Evolutionary conservation across 1,140 invertebrate genomes (phyloP).

Genomic region (Polypedilum vanderplanki): DNA sequence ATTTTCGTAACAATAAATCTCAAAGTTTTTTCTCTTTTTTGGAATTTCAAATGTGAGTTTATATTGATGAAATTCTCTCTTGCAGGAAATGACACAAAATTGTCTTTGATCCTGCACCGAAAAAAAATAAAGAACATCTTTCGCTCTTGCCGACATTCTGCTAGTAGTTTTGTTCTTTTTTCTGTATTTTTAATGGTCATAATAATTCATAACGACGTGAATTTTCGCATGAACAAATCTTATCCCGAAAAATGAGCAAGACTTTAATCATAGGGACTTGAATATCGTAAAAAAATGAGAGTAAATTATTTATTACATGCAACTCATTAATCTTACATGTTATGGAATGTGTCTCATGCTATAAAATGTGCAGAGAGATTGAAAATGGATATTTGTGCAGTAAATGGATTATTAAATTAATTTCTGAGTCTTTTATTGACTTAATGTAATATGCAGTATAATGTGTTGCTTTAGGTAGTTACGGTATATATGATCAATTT

Average conservation of each 20-base stretch:
- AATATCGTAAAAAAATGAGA: too few species aligned
- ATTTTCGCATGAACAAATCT: conserved; percentile 10
- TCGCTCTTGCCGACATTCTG: neutral
- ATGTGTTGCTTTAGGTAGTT: too few species aligned
- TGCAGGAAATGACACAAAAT: conserved; percentile 26
- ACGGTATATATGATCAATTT: too few species aligned
- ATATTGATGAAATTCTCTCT: neutral
- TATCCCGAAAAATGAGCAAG: neutral
- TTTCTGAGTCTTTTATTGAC: too few species aligned
- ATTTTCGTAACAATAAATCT: conserved; percentile 25
- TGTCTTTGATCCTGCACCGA: conserved; percentile 7
- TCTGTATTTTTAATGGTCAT: neutral
- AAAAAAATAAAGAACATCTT: neutral
- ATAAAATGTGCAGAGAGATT: too few species aligned
- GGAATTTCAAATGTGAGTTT: neutral
- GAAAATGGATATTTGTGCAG: too few species aligned
- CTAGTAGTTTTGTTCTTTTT: neutral
- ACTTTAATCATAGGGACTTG: neutral
- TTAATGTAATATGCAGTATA: too few species aligned
- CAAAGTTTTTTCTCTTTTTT: too few species aligned
- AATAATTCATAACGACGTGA: neutral
- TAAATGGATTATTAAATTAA: too few species aligned
- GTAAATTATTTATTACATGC: neutral
- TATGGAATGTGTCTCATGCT: neutral
- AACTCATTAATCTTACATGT: neutral